Base-by-base conservation (phyloP, 2,888 invertebrate species). In the Cheilosia variabilis region DNA sequence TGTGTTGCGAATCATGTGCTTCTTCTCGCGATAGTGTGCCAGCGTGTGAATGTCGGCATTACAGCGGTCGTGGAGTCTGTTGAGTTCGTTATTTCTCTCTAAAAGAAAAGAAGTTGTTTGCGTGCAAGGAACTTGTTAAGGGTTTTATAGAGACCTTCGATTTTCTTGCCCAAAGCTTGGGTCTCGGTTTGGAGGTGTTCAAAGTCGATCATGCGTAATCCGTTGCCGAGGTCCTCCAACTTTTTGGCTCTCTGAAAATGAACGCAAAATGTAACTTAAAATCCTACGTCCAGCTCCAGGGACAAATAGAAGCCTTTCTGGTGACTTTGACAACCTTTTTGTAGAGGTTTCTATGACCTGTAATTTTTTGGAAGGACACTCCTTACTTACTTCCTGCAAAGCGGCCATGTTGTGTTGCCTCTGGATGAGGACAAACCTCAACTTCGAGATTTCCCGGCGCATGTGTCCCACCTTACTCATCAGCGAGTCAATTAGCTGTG, bases 11-110 rank as follows among this genome's bases (percentile, higher is more conserved):
- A 90, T 6, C 66, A 89, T 88, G 4, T 87, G 82, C 1, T 88
- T 87, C 73, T 90, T 91, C 73, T 92, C 91, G 2, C 88, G 89
- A n/a, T 89, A 88, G 69, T 92, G 92, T 0, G 90, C 88, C 19
- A 89, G 83, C 3, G 88, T 76, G 58, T 92, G 91, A 6, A 91
- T 66, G 2, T 91, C 89, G 1, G 87, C 82, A 41, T 89, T 90
- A 58, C 89, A 90, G 4, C 88, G 89, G 0, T 34, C 5, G 0
- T 89, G 88, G 1, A 90, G 62, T 27, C 87, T 89, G 13, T 87
- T 88, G 3, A 91, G 45, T 0, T 92, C 92, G 15, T 31, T 52
- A 41, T 89, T 90, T 6, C 90, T 89, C 47, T 92, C 92, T 92
- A 13, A 15, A 63, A 78, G 10, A 1, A 15, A 47, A 15, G n/a